A percentile compares a stretch with the other conserved stretches of the same genome.
These are phyloP conservation scores for Anabacerthia variegaticeps DNA, from an alignment of 2,797 vertebrate genomes.

Conservation along the genomic window DNA sequence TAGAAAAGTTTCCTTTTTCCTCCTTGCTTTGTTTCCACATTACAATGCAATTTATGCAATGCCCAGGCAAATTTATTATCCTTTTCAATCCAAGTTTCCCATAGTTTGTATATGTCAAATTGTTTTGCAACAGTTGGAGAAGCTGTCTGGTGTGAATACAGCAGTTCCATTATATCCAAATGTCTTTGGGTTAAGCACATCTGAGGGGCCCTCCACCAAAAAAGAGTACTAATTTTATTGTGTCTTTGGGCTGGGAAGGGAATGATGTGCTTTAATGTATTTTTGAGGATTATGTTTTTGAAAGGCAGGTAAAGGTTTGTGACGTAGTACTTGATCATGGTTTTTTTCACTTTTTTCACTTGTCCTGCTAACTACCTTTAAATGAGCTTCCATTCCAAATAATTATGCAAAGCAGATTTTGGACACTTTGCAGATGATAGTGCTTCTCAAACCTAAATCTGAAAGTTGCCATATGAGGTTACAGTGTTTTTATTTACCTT, in stretches of 20 bases:
- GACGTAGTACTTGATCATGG: accelerated
- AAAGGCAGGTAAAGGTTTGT: neutral
- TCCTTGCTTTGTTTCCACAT: neutral
- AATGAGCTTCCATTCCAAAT: neutral
- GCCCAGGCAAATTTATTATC: neutral
- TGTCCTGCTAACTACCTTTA: neutral
- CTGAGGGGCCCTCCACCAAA: neutral
- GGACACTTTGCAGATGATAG: neutral
- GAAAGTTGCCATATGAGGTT: neutral
- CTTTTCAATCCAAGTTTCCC: constrained; percentile 5
- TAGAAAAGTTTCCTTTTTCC: neutral
- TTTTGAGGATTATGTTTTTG: neutral
- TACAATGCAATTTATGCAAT: neutral
- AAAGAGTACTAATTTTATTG: neutral
- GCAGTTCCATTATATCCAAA: neutral
- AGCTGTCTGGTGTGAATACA: neutral
- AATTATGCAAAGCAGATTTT: neutral
- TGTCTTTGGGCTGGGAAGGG: neutral
- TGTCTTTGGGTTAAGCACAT: neutral
- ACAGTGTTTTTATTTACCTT: neutral
- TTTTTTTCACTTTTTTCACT: neutral
- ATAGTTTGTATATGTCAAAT: constrained; percentile 37
- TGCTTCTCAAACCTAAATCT: neutral
- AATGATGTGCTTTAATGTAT: neutral
- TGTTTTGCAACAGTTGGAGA: constrained; percentile 4